These are phyloP conservation scores for Magallana nippona DNA, from an alignment of 2,888 invertebrate species.

Conservation along the genomic window DNA sequence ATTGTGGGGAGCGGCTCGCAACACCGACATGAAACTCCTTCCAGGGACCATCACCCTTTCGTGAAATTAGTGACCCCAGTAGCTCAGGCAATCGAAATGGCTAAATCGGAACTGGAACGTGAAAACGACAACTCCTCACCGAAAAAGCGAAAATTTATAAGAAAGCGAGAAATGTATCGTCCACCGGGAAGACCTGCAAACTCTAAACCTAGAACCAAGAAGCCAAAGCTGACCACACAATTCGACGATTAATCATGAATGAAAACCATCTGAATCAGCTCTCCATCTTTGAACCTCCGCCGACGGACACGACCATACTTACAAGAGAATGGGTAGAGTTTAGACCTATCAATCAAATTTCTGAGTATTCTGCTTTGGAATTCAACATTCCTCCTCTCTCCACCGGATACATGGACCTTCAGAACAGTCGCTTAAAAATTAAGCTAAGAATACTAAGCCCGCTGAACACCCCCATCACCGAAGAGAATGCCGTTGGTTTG, in stretches of 20 bases:
- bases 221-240: not conserved
- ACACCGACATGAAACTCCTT: not conserved
- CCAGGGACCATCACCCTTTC: slow-evolving; percentile 20
- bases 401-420: slow-evolving; percentile 38
- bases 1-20: slow-evolving; percentile 38
- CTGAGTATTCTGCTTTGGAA: slow-evolving; percentile 39
- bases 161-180: slow-evolving; percentile 1
- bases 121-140: not conserved
- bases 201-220: not conserved
- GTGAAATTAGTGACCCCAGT: slow-evolving; percentile 46
- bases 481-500: slow-evolving; percentile 33
- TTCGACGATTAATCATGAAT: not conserved
- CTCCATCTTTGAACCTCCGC: slow-evolving; percentile 10
- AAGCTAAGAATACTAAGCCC: slow-evolving; percentile 47
- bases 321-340: slow-evolving; percentile 49
- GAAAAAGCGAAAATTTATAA: not conserved
- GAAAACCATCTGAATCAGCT: slow-evolving; percentile 38
- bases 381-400: slow-evolving; percentile 25
- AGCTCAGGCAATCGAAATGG: slow-evolving; percentile 48
- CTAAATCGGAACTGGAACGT: slow-evolving; percentile 38
- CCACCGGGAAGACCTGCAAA: not conserved
- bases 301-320: slow-evolving; percentile 37
- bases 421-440: slow-evolving; percentile 31
- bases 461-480: slow-evolving; percentile 29
- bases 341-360: slow-evolving; percentile 46